Base-by-base conservation (phyloP, 2,797 vertebrate species). In the Botia almorhae region DNA sequence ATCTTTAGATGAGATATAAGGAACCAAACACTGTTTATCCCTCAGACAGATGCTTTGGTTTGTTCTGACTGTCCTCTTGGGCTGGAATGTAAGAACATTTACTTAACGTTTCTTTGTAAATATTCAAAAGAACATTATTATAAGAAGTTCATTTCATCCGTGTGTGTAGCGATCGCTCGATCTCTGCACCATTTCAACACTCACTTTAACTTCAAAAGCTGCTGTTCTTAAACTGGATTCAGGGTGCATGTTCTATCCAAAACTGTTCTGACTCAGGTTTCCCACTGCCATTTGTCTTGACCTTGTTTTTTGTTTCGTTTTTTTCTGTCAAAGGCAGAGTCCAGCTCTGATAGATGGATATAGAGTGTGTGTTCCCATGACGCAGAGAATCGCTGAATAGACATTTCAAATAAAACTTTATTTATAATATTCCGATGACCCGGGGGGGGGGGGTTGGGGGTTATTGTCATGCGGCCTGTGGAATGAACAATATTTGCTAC, bases 11-110 rank as follows among this genome's bases (percentile, higher is more conserved):
- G 83, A 81, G 16, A 29, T 55, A 43, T 58, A 68, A 69, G 39
- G 23, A 78, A 78, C 51, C 63, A 73, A 58, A 50, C 58, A 70
- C 78, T 67, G 78, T 80, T 81, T 73, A n/a, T 85, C 67, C 68
- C 74, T 78, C 76, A 80, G 82, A 74, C 17, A 63, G 73, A 76
- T 70, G 68, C 55, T 76, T 81, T 70, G 50, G 61, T 82, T 85
- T 80, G 72, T 85, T 87, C 74, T n/a, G 70, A 82, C 72, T 82
- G 82, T 78, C 82, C 76, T 74, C 58, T 81, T 65, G 19, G 74
- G 74, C 80, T 86, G 74, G 87, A 87, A 88, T 88, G 87, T 90
- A 87, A 78, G 82, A 85, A 74, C 67, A 74, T 88, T 85, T 86
- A 85, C 78, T 74, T 76, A 72, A 60, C 70, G 74, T 82, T 82